Conservation (phyloP, 2,797 vertebrate genomes). For the Tragopan temminckii region DNA sequence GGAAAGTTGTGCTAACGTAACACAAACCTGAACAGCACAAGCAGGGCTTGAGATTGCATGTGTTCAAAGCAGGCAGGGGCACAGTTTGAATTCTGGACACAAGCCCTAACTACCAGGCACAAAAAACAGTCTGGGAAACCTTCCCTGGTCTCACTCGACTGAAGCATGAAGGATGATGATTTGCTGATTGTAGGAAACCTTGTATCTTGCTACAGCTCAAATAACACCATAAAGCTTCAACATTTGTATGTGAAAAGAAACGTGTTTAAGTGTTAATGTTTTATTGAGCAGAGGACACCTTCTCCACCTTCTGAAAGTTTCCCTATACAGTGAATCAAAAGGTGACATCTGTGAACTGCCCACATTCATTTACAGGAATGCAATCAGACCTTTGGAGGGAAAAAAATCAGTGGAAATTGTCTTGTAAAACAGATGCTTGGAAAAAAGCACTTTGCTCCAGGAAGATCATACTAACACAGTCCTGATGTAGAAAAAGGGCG, state of each 20-base stretch:
- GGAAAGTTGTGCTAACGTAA: neutral
- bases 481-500: neutral
- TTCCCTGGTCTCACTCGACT: neutral
- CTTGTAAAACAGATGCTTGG: neutral
- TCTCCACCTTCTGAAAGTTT: neutral
- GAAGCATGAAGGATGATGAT: accelerated
- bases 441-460: neutral
- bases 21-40: neutral
- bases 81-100: neutral
- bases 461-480: neutral
- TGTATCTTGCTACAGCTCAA: neutral
- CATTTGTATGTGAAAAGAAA: neutral
- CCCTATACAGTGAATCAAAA: neutral
- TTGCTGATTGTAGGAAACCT: neutral
- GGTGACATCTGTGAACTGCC: neutral
- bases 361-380: neutral
- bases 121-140: neutral
- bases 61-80: neutral
- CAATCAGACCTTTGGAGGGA: neutral
- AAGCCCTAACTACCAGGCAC: neutral
- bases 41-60: neutral
- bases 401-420: neutral
- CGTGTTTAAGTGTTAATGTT: neutral
- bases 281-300: neutral
- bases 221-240: accelerated